These are phyloP conservation scores for Oscheius sp. DNA, from an alignment of 2,888 invertebrate species.

Conservation along the genomic window DNA sequence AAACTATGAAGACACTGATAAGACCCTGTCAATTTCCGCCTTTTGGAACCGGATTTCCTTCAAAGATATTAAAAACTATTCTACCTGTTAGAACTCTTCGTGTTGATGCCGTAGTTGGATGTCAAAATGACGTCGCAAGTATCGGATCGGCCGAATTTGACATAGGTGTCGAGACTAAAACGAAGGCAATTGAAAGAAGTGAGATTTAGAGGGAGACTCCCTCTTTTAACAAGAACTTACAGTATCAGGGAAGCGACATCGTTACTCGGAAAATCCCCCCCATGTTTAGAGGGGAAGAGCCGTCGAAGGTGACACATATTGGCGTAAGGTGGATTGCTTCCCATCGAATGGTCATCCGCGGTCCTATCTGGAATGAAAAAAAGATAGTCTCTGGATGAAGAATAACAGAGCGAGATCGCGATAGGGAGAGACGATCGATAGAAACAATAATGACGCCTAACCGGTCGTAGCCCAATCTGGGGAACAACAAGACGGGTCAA, in stretches of 20 bases:
- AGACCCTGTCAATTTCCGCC: conserved; percentile 12
- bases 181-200: background rate
- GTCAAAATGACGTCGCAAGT: conserved; percentile 68
- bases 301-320: conserved; percentile 7
- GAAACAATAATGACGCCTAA: background rate
- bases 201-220: background rate
- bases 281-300: background rate
- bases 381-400: background rate
- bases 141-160: conserved; percentile 65
- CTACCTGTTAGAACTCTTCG: background rate
- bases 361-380: background rate
- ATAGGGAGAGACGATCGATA: background rate
- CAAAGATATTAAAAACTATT: background rate
- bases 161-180: conserved; percentile 43
- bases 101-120: conserved; percentile 49
- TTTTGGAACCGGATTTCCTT: background rate
- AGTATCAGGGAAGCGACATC: background rate
- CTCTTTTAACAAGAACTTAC: conserved; percentile 1
- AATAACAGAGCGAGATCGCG: background rate
- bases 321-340: conserved; percentile 1
- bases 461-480: too few species aligned
- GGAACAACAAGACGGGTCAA: too few species aligned
- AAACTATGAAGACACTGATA: conserved; percentile 23
- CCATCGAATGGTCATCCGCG: conserved; percentile 12
- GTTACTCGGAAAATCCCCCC: background rate